Evolutionary conservation across 2,888 invertebrate genomes (phyloP), one percentile per base, ranked within the genome.

Genomic region (Vandiemenella viatica): DNA sequence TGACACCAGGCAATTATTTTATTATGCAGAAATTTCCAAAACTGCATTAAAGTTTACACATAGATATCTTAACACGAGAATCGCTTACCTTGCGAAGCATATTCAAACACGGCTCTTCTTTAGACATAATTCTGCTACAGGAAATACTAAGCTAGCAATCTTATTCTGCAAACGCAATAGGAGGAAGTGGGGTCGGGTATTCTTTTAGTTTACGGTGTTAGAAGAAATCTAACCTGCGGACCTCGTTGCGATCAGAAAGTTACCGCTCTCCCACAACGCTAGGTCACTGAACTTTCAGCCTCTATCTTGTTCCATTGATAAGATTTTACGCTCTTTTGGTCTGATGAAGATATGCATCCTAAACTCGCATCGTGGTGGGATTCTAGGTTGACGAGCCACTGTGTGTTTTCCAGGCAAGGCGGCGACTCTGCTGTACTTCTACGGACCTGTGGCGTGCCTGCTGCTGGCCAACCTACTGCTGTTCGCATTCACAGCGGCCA

Each of bases 401-500:
- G n/a, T 2, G 10, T 32, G 3, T 38, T 19, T 26, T 37, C 8
- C 45, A 49, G 53, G 45, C 13, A 18, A 48, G 32, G 16, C 44
- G 20, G 49, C 58, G 8, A 53, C 53, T 5, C 51, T 58, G 37
- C 51, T 56, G 16, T 61, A 58, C 45, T 59, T 62, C 52, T 62
- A 62, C 50, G 54, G 57, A 5, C 62, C 62, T 1, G 58, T 62
- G 46, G 55, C 57, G 1, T 42, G 59, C 4, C 55, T 60, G 5
- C 55, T 61, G 22, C 38, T 57, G 13, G 49, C 50, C 22, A 62
- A 62, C 48, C 45, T 60, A 10, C 47, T 53, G 5, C 51, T 61
- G 44, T 62, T 62, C 52, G 19, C 58, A 10, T 62, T 58, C 51
- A 65, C 64, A n/a, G 58, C 62, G 22, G 56, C 55, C 32, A 61